A percentile compares a stretch with the other conserved stretches of the same genome.
phyloP scores from a whole-genome alignment of 2,888 invertebrate species.

The Papilio protenor region DNA sequence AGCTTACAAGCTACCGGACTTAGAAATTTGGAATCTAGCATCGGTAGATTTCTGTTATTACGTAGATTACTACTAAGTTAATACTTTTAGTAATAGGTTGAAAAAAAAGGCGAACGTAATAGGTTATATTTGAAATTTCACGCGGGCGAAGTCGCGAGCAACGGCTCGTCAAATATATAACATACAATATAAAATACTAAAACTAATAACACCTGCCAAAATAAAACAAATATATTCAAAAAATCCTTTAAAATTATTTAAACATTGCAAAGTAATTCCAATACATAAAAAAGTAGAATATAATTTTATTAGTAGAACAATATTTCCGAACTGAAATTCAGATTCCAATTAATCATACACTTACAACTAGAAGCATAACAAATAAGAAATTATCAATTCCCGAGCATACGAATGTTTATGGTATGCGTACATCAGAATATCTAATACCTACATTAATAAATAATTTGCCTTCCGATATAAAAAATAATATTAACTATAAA shows the following conservation, averaged over 20 bases:
- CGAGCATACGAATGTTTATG: too few relatives aligned
- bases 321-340: not conserved
- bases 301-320: conserved; percentile 1
- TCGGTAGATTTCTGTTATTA: too few relatives aligned
- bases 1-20: too few relatives aligned
- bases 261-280: not conserved
- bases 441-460: not conserved
- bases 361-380: not conserved
- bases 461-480: not conserved
- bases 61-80: too few relatives aligned
- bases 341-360: not conserved
- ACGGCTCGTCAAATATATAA: not conserved
- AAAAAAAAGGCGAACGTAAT: too few relatives aligned
- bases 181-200: not conserved
- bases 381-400: too few relatives aligned
- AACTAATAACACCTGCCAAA: not conserved
- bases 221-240: not conserved
- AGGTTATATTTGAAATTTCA: too few relatives aligned
- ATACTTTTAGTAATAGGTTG: too few relatives aligned
- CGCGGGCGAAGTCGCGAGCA: too few relatives aligned
- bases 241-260: not conserved
- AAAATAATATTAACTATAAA: not conserved
- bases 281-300: not conserved
- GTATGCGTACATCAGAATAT: too few relatives aligned
- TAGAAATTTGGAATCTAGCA: too few relatives aligned